Evolutionary conservation across 1,140 invertebrate species (phyloP).

Genomic region (Planococcus citri): DNA sequence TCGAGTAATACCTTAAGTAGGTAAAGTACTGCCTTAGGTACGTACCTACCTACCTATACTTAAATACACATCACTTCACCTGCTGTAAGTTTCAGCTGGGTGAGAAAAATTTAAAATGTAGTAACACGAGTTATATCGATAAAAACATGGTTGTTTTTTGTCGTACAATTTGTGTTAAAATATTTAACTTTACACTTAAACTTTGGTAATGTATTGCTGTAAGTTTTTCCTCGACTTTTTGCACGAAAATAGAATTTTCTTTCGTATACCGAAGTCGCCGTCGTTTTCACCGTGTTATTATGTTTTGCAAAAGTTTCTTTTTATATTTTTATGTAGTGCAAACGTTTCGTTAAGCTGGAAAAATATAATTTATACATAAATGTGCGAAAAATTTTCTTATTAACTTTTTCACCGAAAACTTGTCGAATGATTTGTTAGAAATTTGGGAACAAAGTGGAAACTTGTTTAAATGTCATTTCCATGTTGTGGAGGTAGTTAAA

Average conservation of each 20-base stretch:
- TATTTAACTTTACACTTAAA: not conserved
- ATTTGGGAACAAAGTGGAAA: not conserved
- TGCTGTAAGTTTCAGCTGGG: too few relatives aligned
- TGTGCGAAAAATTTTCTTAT: not conserved
- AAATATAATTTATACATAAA: slow-evolving; percentile 3
- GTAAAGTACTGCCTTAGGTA: too few relatives aligned
- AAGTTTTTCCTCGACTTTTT: not conserved
- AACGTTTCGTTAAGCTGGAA: not conserved
- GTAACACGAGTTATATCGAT: not conserved
- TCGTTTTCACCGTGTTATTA: not conserved
- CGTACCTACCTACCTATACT: too few relatives aligned
- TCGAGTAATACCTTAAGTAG: too few relatives aligned
- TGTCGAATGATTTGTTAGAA: not conserved
- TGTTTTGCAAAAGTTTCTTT: not conserved
- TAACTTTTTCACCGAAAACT: not conserved
- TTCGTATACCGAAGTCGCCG: not conserved
- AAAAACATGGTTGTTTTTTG: not conserved
- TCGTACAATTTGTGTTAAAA: not conserved
- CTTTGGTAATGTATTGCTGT: not conserved
- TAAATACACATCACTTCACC: too few relatives aligned
- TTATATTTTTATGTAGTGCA: not conserved
- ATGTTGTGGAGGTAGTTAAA: not conserved
- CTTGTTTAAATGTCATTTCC: not conserved
- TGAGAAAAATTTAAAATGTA: not conserved
- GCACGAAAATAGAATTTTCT: not conserved